Evolutionary conservation across 2,888 invertebrate species (phyloP).

Genomic region (Neuroscelio doddi): DNA sequence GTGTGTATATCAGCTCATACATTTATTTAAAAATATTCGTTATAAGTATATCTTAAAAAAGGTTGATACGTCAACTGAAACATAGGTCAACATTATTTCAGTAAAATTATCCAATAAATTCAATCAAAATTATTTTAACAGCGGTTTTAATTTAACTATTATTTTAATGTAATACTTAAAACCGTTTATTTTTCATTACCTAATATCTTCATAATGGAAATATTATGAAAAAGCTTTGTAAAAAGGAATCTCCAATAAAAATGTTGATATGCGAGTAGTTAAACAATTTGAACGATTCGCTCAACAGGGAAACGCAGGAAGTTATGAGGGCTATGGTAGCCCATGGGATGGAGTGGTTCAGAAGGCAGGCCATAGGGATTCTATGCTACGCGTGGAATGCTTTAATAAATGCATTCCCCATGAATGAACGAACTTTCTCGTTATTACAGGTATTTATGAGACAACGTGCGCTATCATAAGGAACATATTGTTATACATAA

Average conservation of each 20-base stretch:
- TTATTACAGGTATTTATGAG: conserved; percentile 47
- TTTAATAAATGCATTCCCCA: conserved; percentile 59
- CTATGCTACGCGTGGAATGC: conserved; percentile 54
- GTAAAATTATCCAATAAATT: too few relatives aligned
- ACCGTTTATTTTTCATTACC: too few relatives aligned
- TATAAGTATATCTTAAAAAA: too few relatives aligned
- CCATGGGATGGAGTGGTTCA: conserved; percentile 39
- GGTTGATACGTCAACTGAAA: too few relatives aligned
- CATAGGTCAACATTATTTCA: too few relatives aligned
- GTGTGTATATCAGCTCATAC: too few relatives aligned
- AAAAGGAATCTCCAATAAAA: conserved; percentile 38
- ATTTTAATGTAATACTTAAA: too few relatives aligned
- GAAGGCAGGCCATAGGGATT: conserved; percentile 40
- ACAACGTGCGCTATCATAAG: conserved; percentile 40
- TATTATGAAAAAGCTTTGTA: too few relatives aligned
- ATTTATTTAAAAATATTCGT: too few relatives aligned
- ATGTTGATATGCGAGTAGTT: conserved; percentile 36
- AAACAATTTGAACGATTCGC: conserved; percentile 53
- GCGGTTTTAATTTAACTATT: too few relatives aligned
- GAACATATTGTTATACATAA: conserved; percentile 45
- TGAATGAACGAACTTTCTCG: conserved; percentile 59
- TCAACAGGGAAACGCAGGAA: conserved; percentile 37
- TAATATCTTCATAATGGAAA: too few relatives aligned
- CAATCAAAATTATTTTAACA: too few relatives aligned
- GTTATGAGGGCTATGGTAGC: conserved; percentile 42